Evolutionary conservation across 2,797 vertebrate species (phyloP).

Genomic region (Sebastiscus tertius): DNA sequence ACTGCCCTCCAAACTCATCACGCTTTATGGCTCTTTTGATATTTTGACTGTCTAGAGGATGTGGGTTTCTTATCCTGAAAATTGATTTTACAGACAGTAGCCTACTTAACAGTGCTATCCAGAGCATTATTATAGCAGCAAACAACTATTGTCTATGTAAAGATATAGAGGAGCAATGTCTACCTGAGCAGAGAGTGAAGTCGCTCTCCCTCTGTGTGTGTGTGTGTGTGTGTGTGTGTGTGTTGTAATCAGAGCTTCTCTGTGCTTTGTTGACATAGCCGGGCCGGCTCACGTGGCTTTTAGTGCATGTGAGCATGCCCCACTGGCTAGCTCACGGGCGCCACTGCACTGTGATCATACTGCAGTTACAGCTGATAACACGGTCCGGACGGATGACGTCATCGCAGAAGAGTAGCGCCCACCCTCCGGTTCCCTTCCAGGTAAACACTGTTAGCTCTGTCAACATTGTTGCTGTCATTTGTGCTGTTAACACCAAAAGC

Average conservation of each 20-base stretch:
- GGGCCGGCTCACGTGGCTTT: neutral
- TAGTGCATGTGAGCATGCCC: neutral
- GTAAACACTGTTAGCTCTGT: too few species aligned
- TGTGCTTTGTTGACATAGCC: neutral
- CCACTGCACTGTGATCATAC: neutral
- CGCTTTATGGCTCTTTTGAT: slow-evolving; percentile 47
- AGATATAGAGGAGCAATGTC: neutral
- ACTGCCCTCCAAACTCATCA: slow-evolving; percentile 38
- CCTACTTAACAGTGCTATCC: neutral
- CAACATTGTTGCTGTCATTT: too few species aligned
- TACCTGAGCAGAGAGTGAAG: neutral
- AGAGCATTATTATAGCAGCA: neutral
- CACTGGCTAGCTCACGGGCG: neutral
- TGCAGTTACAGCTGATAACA: neutral
- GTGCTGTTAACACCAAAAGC: accelerated
- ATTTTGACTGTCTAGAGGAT: slow-evolving; percentile 42
- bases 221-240: neutral
- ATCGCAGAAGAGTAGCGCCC: accelerated
- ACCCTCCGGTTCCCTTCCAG: too few species aligned
- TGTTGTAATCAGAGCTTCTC: neutral
- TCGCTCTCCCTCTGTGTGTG: neutral
- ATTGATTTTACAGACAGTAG: slow-evolving; percentile 58
- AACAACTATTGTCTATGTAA: neutral
- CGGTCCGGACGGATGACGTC: accelerated
- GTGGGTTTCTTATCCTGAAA: slow-evolving; percentile 22